Conservation (phyloP, 2,113 vertebrate species). For the Pelusios castaneus region DNA sequence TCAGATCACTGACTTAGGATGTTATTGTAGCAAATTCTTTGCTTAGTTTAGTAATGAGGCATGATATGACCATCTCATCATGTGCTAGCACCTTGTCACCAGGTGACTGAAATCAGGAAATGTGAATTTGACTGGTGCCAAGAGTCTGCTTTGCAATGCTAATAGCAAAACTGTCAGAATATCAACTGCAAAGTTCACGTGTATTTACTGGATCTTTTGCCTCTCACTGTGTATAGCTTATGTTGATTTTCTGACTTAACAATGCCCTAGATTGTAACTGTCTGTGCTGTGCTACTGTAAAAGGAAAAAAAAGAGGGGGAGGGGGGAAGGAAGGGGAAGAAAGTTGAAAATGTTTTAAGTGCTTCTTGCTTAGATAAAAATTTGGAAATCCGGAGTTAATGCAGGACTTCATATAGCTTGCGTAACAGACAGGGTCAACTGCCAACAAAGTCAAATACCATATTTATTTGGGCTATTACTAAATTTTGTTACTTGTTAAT, state of each 20-base stretch:
- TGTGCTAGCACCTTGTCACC: not conserved
- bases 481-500: not conserved
- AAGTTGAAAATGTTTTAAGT: not conserved
- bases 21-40: not conserved
- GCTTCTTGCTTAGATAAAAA: not conserved
- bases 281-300: not conserved
- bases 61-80: not conserved
- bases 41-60: not conserved
- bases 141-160: not conserved
- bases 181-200: not conserved
- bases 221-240: not conserved
- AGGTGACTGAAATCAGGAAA: too few species aligned
- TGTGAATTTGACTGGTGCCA: not conserved
- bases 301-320: not conserved
- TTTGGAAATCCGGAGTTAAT: not conserved
- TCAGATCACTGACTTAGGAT: not conserved
- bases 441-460: not conserved
- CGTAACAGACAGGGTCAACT: not conserved
- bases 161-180: not conserved
- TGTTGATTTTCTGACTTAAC: not conserved
- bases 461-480: constrained; percentile 19
- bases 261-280: not conserved
- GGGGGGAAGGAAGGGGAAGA: too few species aligned
- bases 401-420: not conserved
- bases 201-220: not conserved